Base-by-base conservation (phyloP, 2,888 invertebrate species). In the Anthophora plumipes region DNA sequence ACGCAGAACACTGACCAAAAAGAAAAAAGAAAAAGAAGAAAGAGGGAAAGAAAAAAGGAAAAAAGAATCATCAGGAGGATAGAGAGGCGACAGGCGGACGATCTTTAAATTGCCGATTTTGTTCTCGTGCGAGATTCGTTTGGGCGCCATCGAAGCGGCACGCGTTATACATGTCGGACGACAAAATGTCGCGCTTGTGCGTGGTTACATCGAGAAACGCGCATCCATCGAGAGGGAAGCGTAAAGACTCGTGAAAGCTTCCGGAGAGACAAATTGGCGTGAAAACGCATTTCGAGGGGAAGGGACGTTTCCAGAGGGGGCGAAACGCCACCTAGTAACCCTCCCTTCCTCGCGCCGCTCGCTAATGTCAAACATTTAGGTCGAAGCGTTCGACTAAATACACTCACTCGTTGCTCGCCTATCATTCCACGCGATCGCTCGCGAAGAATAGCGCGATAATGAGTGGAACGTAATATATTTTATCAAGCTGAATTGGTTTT, bases 231-330 rank as follows among this genome's bases (percentile, higher is more conserved):
- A 55, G 84, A 81, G 90, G 89, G 90, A 85, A 87, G 92, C 90
- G 92, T 92, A 92, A 92, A 92, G 92, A 92, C 92, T 92, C 90
- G 92, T 92, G 92, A 92, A 92, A 92, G 92, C 92, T 92, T 92
- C 92, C 92, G 92, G 92, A 89, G 90, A 89, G 92, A 92, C 90
- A 92, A 92, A 92, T 92, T 92, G 92, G 91, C 91, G 92, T 92
- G 92, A 92, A 92, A 92, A 92, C 92, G 92, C 92, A 91, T 91
- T 91, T 92, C 87, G 90, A 89, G 68, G 87, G 85, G 87, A 85
- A 87, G 88, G 84, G 89, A 86, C 76, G 83, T 64, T 72, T 46
- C 57, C 60, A 70, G 74, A 76, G 73, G 70, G 52, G 82, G 76
- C 54, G 57, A 70, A 77, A 74, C 80, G 82, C 81, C 75, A 80